These are phyloP conservation scores for Apostichopus japonicus DNA, from an alignment of 35 echinoderm and acorn worm species.

Conservation along the genomic window DNA sequence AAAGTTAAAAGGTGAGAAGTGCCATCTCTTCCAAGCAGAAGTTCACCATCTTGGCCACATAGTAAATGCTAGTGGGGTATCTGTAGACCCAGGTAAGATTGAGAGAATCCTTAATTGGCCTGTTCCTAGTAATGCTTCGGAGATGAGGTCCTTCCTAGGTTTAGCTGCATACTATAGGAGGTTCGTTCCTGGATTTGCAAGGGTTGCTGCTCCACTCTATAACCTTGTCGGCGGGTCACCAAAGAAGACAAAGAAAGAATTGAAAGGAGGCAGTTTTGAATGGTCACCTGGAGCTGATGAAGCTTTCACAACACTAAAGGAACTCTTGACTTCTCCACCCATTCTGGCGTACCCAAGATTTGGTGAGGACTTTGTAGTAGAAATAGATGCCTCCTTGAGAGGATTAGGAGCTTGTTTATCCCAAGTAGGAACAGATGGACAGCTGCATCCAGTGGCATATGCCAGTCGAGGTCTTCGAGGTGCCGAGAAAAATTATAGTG, in stretches of 20 bases:
- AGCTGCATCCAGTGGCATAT: neutral
- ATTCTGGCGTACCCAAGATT: slow-evolving; percentile 40
- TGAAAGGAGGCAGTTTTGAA: no score
- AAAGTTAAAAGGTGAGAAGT: no score
- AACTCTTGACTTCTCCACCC: no score
- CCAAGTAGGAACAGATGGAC: neutral
- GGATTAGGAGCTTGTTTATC: slow-evolving; percentile 33
- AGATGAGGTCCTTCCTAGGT: no score
- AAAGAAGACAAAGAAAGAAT: no score
- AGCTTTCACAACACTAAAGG: no score
- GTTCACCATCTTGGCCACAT: slow-evolving; percentile 60
- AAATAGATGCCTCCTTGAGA: slow-evolving; percentile 15
- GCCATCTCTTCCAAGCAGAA: neutral
- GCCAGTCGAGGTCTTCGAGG: neutral
- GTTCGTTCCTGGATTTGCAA: no score
- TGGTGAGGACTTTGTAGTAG: slow-evolving; percentile 2
- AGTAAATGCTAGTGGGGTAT: neutral
- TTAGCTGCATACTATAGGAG: no score
- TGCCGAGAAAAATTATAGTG: no score
- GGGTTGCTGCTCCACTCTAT: no score
- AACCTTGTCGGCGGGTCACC: no score
- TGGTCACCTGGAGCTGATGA: slow-evolving; percentile 37
- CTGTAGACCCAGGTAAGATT: neutral
- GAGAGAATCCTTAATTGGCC: slow-evolving; percentile 26
- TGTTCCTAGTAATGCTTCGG: neutral